Base-by-base conservation (phyloP, 1,140 invertebrate species). In the Lerema accius region DNA sequence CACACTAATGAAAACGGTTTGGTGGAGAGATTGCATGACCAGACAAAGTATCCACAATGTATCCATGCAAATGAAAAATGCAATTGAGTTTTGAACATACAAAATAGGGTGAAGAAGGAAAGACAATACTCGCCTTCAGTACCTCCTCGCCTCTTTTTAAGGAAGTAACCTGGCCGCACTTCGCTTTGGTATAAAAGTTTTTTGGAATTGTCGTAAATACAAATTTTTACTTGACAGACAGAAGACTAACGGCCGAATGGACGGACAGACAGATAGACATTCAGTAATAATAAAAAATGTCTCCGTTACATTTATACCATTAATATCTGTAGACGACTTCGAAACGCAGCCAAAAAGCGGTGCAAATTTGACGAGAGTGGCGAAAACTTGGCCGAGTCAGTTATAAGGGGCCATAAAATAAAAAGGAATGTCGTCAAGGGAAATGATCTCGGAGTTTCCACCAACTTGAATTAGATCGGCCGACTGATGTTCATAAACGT, bases 401-500 rank as follows among this genome's bases (percentile, higher is more conserved):
- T 76, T 71, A 78, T 71, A 71, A 80, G 76, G 78, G 43, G 63
- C 69, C 67, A 71, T 82, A 75, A 82, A 82, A 82, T 71, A 74
- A 76, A 82, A 77, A 76, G 39, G 51, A 75, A 66, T 69, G 71
- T 58, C 79, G 73, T 71, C 81, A 64, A 69, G 79, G 77, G 77
- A 81, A 86, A 84, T 82, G 78, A 79, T 79, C 66, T 51, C 66
- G 19, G 67, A 65, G 73, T 60, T 69, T 64, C n/a, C 63, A 50
- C 71, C 71, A 80, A 86, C 71, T 83, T 79, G 74, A 75, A 83
- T 83, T 82, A 82, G 76, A 82, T 75, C 64, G 70, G 32, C 62
- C 64, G 43, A 56, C 48, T 60, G 69, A 71, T 74, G 68, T 72
- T 75, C 76, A 77, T 76, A 79, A 76, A 80, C 76, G 75, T 77